Conservation (phyloP, 2,797 vertebrate species). For the Melanotaenia boesemani region DNA sequence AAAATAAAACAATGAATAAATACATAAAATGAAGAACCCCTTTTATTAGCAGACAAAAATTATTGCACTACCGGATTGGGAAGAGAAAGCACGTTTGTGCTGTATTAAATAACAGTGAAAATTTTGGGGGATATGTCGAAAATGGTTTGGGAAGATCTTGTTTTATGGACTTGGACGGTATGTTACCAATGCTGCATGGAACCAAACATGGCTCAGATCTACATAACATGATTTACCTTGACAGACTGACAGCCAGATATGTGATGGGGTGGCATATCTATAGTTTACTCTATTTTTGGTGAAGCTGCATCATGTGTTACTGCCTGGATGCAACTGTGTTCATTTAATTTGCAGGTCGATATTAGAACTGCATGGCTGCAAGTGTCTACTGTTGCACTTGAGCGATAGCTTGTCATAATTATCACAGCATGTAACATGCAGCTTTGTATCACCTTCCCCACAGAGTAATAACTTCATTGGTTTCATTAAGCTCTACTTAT, state of each 20-base stretch:
- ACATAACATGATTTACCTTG: conserved; percentile 2
- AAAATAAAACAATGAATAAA: not conserved
- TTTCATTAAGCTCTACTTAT: not conserved
- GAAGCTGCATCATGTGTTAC: conserved; percentile 8
- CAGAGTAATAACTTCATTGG: not conserved
- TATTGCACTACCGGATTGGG: conserved; percentile 8
- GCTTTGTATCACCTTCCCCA: not conserved
- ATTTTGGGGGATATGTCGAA: not conserved
- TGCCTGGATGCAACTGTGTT: not conserved
- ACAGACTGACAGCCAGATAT: conserved; percentile 1
- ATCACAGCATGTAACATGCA: not conserved
- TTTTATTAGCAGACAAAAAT: not conserved
- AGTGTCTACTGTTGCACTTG: not conserved
- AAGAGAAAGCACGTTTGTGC: conserved; percentile 6
- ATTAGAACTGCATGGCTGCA: not conserved
- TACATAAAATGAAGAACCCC: not conserved
- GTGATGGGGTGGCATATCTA: not conserved
- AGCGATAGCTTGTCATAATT: not conserved
- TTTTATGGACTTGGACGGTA: conserved; percentile 21
- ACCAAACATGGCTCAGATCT: not conserved
- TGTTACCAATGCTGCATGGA: conserved; percentile 29
- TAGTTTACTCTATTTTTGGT: not conserved
- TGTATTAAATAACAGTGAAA: conserved; percentile 9
- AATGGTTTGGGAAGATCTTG: not conserved
- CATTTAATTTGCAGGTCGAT: not conserved